phyloP scores from a whole-genome alignment of 2,797 vertebrate species.

The Sebastes trivittatus region DNA sequence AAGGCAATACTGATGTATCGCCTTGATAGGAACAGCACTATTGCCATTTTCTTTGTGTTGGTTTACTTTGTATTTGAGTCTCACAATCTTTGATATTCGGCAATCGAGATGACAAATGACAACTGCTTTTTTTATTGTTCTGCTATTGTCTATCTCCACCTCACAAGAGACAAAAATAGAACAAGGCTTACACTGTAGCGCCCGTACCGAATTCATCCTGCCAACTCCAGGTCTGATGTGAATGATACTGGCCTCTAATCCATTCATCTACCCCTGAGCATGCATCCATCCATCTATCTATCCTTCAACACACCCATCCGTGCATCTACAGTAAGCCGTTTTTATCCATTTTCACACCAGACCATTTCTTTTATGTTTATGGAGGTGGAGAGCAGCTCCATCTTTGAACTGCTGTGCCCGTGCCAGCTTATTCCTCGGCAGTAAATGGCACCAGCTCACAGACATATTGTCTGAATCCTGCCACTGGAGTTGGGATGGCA shows the following conservation, averaged over 20 bases:
- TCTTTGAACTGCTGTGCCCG: constrained; percentile 49
- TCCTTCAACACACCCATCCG: constrained; percentile 17
- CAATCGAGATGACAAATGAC: constrained; percentile 24
- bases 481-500: constrained; percentile 71
- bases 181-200: constrained; percentile 4
- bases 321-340: constrained; percentile 27
- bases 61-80: constrained; percentile 24
- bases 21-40: constrained; percentile 12
- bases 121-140: neutral
- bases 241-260: constrained; percentile 33
- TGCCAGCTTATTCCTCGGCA: constrained; percentile 58
- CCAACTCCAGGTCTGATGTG: constrained; percentile 38
- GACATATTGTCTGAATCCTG: constrained; percentile 71
- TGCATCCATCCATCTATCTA: constrained; percentile 24
- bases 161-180: constrained; percentile 36
- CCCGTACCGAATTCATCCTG: constrained; percentile 6
- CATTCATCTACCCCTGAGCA: constrained; percentile 36
- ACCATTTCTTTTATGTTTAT: constrained; percentile 37
- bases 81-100: constrained; percentile 26
- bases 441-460: constrained; percentile 64
- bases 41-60: neutral
- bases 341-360: constrained; percentile 47
- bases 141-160: neutral
- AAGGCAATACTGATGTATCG: constrained; percentile 15
- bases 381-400: constrained; percentile 39